A percentile compares a stretch with the other conserved stretches of the same genome.
phyloP scores from a whole-genome alignment of 2,888 invertebrate genomes.

The Steinernema scapterisci region DNA sequence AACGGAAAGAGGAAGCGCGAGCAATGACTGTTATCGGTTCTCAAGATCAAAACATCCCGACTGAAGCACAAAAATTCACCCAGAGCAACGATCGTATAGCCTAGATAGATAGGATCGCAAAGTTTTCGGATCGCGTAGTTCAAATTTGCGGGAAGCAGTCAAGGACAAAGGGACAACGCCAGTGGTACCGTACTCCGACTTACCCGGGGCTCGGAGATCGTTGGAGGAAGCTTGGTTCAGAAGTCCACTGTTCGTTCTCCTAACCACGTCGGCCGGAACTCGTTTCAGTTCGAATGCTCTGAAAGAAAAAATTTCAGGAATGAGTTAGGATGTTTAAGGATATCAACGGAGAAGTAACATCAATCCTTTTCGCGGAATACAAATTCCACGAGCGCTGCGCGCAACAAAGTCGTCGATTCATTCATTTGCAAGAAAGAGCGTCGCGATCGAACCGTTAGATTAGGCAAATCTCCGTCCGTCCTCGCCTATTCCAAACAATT shows the following conservation, averaged over 20 bases:
- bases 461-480: conserved; percentile 26
- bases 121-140: conserved; percentile 8
- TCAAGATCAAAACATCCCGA: conserved; percentile 21
- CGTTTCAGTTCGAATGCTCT: conserved; percentile 39
- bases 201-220: conserved; percentile 20
- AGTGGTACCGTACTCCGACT: neutral
- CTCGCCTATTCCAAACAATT: conserved; percentile 16
- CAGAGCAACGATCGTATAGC: conserved; percentile 19
- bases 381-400: neutral
- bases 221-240: neutral
- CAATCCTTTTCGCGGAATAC: neutral
- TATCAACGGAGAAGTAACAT: too few species aligned
- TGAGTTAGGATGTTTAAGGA: too few species aligned
- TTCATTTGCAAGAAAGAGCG: conserved; percentile 22
- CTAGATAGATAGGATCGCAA: conserved; percentile 22
- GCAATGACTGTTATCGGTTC: neutral
- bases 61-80: conserved; percentile 21
- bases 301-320: conserved; percentile 6
- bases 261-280: conserved; percentile 38
- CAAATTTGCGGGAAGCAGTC: neutral
- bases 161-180: conserved; percentile 12
- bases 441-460: conserved; percentile 30
- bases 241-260: conserved; percentile 40
- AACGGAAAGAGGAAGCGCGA: conserved; percentile 2
- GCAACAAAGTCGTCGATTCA: neutral